Evolutionary conservation across 2,888 invertebrate species (phyloP).

Genomic region (Allophyes oxyacanthae): DNA sequence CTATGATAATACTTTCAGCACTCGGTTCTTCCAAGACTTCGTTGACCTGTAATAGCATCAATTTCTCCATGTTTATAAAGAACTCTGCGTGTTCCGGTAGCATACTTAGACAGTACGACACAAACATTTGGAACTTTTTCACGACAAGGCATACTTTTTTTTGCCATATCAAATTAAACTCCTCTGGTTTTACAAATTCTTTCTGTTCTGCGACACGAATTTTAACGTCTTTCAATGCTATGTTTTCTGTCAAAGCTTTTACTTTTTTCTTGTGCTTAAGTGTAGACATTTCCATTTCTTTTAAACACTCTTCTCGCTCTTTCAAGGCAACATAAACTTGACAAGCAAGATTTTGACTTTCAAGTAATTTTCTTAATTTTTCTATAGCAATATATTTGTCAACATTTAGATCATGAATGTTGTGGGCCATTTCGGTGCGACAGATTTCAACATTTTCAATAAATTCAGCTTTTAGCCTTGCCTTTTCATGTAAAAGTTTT

Average conservation of each 20-base stretch:
- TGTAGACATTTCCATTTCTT: conserved; percentile 66
- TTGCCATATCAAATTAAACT: conserved; percentile 73
- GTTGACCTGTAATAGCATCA: conserved; percentile 79
- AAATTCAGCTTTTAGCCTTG: conserved; percentile 68
- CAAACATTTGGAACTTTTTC: conserved; percentile 80
- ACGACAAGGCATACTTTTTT: conserved; percentile 80
- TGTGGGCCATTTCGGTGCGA: conserved; percentile 56
- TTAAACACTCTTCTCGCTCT: conserved; percentile 75
- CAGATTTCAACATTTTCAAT: conserved; percentile 63
- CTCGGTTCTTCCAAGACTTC: conserved; percentile 71
- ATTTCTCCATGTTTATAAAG: conserved; percentile 81
- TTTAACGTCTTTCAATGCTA: conserved; percentile 70
- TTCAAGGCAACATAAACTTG: conserved; percentile 82
- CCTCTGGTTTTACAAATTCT: conserved; percentile 62
- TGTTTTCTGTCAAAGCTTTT: conserved; percentile 64
- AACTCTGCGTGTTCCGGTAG: conserved; percentile 82
- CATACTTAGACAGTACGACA: conserved; percentile 74
- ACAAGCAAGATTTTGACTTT: conserved; percentile 81
- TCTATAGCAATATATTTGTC: conserved; percentile 80
- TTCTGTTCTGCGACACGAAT: conserved; percentile 69
- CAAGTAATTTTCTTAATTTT: conserved; percentile 71
- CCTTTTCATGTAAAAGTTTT: conserved; percentile 67
- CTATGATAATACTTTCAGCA: conserved; percentile 72
- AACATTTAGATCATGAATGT: conserved; percentile 75
- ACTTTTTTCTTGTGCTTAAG: conserved; percentile 72